Conservation (phyloP, 2,888 invertebrate genomes). For the Mesorhabditis sp. region DNA sequence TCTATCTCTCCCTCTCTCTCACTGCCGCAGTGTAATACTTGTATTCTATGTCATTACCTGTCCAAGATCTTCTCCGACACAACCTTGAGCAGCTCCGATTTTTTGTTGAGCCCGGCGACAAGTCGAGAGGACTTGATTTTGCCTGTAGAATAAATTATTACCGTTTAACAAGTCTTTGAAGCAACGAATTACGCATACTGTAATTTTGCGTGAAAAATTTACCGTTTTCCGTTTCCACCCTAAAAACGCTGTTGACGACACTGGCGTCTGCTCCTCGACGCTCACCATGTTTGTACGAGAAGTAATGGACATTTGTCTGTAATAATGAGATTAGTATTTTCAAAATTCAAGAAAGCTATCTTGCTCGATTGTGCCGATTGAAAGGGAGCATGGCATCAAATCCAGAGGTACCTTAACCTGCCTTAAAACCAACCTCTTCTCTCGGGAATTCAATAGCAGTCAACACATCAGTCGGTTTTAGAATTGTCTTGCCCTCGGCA, state of each 20-base stretch:
- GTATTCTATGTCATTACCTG: too few relatives aligned
- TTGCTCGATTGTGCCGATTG: too few relatives aligned
- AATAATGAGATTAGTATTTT: constrained; percentile 1
- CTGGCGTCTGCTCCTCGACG: constrained; percentile 88
- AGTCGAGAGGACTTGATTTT: background rate
- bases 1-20: background rate
- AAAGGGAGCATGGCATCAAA: too few relatives aligned
- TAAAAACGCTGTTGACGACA: constrained; percentile 71
- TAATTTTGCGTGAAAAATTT: too few relatives aligned
- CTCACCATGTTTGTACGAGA: constrained; percentile 74
- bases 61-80: too few relatives aligned
- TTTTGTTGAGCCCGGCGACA: background rate
- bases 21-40: too few relatives aligned
- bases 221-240: constrained; percentile 2
- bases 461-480: background rate
- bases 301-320: constrained; percentile 15
- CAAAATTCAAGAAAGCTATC: background rate
- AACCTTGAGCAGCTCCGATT: constrained; percentile 1
- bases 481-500: background rate
- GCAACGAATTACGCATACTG: background rate
- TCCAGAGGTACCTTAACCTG: too few relatives aligned
- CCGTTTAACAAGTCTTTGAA: background rate
- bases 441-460: background rate
- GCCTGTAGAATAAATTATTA: background rate
- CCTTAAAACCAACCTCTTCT: background rate